phyloP scores from a whole-genome alignment of 1,140 invertebrate genomes.

The Yoshiicerus persimilis region DNA sequence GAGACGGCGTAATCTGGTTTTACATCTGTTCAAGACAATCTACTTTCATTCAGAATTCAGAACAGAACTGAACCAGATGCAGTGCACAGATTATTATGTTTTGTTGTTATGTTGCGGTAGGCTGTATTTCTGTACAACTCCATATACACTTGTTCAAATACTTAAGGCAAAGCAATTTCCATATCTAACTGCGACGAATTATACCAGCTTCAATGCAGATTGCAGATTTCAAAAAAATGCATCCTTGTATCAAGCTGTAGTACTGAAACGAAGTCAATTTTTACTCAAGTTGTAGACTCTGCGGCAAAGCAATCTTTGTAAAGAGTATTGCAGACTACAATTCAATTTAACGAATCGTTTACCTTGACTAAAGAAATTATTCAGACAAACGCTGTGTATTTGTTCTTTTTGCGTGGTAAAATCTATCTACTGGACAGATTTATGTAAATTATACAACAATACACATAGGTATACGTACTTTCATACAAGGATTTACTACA shows the following conservation, averaged over 20 bases:
- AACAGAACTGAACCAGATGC: background rate
- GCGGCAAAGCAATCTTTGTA: background rate
- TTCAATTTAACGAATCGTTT: too few species aligned
- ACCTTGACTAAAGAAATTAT: too few species aligned
- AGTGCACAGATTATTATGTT: background rate
- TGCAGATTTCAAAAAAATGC: too few species aligned
- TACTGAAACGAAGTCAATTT: too few species aligned
- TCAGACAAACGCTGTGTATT: too few species aligned
- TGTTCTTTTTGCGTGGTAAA: too few species aligned
- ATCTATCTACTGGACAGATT: background rate
- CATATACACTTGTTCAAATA: background rate
- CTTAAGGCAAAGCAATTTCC: too few species aligned
- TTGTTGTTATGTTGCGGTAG: background rate
- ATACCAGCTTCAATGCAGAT: too few species aligned
- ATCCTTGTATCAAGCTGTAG: too few species aligned
- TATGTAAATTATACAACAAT: background rate
- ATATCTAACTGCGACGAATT: background rate
- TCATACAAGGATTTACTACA: background rate
- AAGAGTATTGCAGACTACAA: too few species aligned
- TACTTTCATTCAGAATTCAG: background rate
- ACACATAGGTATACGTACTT: background rate
- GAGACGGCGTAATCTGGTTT: background rate
- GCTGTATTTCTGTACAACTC: background rate
- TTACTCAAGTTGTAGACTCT: too few species aligned
- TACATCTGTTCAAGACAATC: background rate